A percentile compares a stretch with the other conserved stretches of the same genome.
phyloP scores from a whole-genome alignment of 1,140 invertebrate species.

The Tetragnatha versicolor region DNA sequence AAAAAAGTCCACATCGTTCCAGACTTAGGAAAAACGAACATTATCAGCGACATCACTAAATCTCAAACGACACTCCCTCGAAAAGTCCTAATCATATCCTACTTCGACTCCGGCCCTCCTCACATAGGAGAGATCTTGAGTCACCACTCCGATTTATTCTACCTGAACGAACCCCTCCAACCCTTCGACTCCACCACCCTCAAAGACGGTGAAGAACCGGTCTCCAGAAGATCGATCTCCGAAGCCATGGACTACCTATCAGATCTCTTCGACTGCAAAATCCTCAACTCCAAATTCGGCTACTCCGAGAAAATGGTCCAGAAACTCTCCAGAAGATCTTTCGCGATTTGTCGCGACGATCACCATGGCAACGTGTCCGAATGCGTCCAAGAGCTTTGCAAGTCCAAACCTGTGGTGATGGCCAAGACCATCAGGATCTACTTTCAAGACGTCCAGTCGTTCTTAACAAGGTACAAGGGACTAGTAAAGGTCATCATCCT shows the following conservation, averaged over 20 bases:
- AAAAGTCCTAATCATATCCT: conserved; percentile 42
- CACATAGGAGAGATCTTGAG: conserved; percentile 25
- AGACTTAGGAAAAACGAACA: neutral
- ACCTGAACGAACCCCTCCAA: conserved; percentile 24
- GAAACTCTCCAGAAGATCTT: neutral
- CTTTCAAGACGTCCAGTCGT: conserved; percentile 32
- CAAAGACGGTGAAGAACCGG: conserved; percentile 36
- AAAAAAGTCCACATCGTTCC: conserved; percentile 29
- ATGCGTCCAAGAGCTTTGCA: conserved; percentile 28
- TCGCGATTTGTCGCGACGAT: neutral
- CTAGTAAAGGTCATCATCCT: conserved; percentile 23
- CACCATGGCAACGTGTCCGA: conserved; percentile 8
- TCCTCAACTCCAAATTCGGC: conserved; percentile 23
- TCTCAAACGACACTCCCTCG: neutral
- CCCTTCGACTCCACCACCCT: conserved; percentile 12
- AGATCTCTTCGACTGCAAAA: conserved; percentile 38
- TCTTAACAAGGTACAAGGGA: conserved; percentile 19
- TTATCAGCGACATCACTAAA: neutral
- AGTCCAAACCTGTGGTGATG: neutral
- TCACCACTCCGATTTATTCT: conserved; percentile 38
- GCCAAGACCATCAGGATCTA: conserved; percentile 38
- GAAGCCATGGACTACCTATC: conserved; percentile 20
- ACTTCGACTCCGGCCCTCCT: conserved; percentile 12
- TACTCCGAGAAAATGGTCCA: conserved; percentile 28
- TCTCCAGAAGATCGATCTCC: conserved; percentile 17